phyloP scores from a whole-genome alignment of 1,140 invertebrate genomes.

The Hyles vespertilio region DNA sequence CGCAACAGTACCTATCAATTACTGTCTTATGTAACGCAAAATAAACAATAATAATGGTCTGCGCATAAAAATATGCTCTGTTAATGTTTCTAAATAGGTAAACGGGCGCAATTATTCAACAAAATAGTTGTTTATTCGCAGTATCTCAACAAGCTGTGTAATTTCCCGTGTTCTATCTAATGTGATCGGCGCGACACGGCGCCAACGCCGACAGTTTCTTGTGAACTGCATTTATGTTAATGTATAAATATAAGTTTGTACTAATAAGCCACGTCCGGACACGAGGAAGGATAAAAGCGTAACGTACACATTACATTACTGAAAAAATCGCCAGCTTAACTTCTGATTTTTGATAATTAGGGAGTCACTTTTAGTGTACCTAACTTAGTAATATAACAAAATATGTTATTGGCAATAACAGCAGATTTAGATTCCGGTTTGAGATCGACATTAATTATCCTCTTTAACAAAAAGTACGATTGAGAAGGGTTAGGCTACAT shows the following conservation, averaged over 20 bases:
- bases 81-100: slow-evolving; percentile 40
- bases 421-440: no score
- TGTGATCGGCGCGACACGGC: slow-evolving; percentile 60
- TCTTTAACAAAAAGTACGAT: no score
- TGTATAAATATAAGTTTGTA: slow-evolving; percentile 13
- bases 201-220: slow-evolving; percentile 52
- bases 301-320: no score
- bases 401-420: no score
- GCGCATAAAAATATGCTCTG: slow-evolving; percentile 24
- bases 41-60: slow-evolving; percentile 16
- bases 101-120: slow-evolving; percentile 53
- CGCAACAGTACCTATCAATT: slow-evolving; percentile 4
- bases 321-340: no score
- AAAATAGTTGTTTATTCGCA: slow-evolving; percentile 59
- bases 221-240: slow-evolving; percentile 48
- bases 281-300: no score
- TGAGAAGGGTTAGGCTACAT: no score
- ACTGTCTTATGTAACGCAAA: slow-evolving; percentile 10
- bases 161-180: slow-evolving; percentile 64
- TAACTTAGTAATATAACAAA: no score
- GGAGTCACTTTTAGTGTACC: no score
- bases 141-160: slow-evolving; percentile 61
- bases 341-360: no score
- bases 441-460: no score
- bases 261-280: no score